Percentiles rank a stretch among this genome's conserved stretches.
Conservation (phyloP, 2,113 vertebrate genomes). For the Corapipo altera region DNA sequence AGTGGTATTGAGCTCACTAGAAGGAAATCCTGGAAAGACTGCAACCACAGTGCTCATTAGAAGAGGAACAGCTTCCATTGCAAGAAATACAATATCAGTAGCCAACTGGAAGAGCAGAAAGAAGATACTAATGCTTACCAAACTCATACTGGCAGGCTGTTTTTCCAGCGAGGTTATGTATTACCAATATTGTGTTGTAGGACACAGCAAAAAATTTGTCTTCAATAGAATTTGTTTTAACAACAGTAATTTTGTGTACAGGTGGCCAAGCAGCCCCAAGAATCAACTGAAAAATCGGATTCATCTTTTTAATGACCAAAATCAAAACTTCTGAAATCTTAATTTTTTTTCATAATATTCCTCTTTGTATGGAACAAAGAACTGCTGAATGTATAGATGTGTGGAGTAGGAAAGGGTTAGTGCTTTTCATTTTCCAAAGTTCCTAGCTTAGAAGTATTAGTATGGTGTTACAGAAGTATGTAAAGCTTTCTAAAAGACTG, state of each 20-base stretch:
- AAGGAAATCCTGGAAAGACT: background rate
- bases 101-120: background rate
- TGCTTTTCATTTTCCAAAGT: background rate
- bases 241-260: background rate
- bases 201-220: background rate
- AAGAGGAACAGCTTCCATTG: background rate
- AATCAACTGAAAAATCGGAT: background rate
- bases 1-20: background rate
- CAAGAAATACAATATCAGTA: background rate
- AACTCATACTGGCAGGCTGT: background rate
- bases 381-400: background rate
- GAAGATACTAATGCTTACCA: background rate
- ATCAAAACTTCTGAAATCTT: background rate
- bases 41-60: background rate
- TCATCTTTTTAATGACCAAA: background rate
- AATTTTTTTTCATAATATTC: background rate
- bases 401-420: background rate
- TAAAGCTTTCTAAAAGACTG: background rate
- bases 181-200: background rate
- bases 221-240: background rate
- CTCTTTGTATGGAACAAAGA: background rate
- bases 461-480: background rate
- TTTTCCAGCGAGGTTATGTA: background rate
- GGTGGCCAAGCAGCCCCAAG: background rate
- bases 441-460: background rate